phyloP scores from a whole-genome alignment of 2,797 vertebrate species.

The Acrossocheilus fasciatus region DNA sequence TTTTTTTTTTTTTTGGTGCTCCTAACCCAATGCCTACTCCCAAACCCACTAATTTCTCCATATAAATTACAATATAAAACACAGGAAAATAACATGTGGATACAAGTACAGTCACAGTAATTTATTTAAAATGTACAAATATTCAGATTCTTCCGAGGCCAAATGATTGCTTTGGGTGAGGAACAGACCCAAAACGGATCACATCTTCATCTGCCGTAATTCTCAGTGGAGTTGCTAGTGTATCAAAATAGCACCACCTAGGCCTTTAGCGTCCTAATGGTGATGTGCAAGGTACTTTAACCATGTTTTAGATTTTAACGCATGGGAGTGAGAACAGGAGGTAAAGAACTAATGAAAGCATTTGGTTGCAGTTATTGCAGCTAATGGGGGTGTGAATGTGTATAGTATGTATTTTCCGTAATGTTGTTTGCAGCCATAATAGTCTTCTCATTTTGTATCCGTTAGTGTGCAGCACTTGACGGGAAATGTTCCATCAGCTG shows the following conservation, averaged over 20 bases:
- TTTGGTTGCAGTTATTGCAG: background rate
- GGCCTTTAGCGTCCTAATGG: background rate
- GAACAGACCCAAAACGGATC: background rate
- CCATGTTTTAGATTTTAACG: background rate
- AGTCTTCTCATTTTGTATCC: background rate
- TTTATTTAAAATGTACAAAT: background rate
- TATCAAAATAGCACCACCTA: background rate
- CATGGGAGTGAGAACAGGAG: background rate
- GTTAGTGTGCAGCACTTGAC: slow-evolving; percentile 92
- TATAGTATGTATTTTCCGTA: background rate
- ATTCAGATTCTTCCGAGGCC: background rate
- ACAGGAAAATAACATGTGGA: background rate
- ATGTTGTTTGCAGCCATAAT: background rate
- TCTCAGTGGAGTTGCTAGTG: background rate
- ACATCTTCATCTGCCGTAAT: background rate
- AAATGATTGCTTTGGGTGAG: too few species aligned
- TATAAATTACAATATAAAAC: background rate
- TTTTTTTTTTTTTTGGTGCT: background rate
- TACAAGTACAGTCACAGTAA: background rate
- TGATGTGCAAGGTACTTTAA: background rate
- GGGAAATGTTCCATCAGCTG: slow-evolving; percentile 97
- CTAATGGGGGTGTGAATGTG: slow-evolving; percentile 13
- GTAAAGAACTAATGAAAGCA: background rate
- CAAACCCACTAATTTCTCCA: background rate
- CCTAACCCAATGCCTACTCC: background rate